These are phyloP conservation scores for Acanthis flammea DNA, from an alignment of 2,797 vertebrate genomes.

Conservation along the genomic window DNA sequence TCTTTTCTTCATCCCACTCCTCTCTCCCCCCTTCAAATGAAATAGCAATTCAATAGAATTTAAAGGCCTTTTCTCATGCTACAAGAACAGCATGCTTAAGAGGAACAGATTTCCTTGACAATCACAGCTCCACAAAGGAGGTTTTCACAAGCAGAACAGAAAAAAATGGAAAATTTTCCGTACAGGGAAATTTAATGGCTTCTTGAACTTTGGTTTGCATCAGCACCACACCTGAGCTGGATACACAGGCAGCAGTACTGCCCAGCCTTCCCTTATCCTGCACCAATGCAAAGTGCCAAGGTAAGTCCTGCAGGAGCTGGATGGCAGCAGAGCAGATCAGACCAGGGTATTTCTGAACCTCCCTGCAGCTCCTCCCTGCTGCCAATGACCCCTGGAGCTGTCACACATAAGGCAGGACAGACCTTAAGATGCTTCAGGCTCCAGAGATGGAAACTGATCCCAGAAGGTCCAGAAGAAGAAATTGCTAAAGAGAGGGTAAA, in stretches of 20 bases:
- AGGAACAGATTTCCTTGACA: conserved; percentile 43
- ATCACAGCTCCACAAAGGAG: not conserved
- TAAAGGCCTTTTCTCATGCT: conserved; percentile 19
- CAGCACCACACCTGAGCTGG: not conserved
- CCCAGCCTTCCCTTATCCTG: not conserved
- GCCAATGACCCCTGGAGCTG: not conserved
- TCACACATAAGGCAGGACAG: not conserved
- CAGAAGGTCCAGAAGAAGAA: not conserved
- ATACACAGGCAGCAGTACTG: not conserved
- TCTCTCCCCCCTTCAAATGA: not conserved
- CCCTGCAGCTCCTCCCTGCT: not conserved
- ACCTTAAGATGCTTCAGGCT: not conserved
- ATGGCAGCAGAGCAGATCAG: not conserved
- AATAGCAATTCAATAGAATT: conserved; percentile 11
- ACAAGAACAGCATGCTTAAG: conserved; percentile 32
- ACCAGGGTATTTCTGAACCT: not conserved
- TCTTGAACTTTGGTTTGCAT: not conserved
- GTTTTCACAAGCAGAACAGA: not conserved
- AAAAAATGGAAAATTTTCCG: not conserved
- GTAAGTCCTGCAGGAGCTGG: not conserved
- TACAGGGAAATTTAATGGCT: not conserved
- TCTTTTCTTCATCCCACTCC: not conserved
- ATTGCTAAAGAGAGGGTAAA: not conserved
- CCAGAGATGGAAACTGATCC: not conserved
- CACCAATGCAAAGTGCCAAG: not conserved